phyloP scores from a whole-genome alignment of 2,113 vertebrate species.

The Guaruba guarouba region DNA sequence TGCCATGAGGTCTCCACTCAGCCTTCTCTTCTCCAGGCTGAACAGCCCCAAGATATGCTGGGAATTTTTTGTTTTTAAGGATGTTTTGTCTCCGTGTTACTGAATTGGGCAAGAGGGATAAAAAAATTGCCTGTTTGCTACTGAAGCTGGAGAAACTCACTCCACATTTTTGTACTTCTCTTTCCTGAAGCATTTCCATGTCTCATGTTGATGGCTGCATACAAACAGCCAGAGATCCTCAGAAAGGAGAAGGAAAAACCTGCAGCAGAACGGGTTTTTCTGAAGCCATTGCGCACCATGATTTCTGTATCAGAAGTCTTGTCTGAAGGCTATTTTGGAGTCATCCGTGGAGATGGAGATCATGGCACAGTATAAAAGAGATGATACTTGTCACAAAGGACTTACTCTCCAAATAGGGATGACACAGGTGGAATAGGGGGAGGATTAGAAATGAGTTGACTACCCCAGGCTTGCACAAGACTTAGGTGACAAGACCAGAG shows the following conservation, averaged over 20 bases:
- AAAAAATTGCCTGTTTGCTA: not conserved
- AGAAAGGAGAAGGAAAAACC: not conserved
- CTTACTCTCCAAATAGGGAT: not conserved
- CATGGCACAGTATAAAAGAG: not conserved
- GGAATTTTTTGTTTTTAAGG: not conserved
- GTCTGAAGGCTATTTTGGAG: not conserved
- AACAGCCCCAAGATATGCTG: not conserved
- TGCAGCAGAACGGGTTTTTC: accelerated
- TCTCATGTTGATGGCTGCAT: not conserved
- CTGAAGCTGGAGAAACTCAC: not conserved
- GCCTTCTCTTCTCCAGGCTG: too few relatives aligned
- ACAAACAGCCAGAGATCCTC: not conserved
- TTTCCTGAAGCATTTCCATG: not conserved
- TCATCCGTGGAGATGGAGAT: accelerated
- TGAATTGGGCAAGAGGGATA: accelerated
- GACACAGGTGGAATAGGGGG: not conserved
- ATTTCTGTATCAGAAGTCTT: not conserved
- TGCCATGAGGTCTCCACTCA: too few relatives aligned
- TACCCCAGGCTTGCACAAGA: not conserved
- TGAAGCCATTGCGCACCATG: not conserved
- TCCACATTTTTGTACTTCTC: not conserved
- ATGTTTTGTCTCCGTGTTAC: not conserved
- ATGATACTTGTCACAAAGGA: not conserved
- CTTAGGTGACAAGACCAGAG: not conserved
- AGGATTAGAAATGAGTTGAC: not conserved